Conservation (phyloP, 2,888 invertebrate genomes). For the Ellobium chinense region DNA sequence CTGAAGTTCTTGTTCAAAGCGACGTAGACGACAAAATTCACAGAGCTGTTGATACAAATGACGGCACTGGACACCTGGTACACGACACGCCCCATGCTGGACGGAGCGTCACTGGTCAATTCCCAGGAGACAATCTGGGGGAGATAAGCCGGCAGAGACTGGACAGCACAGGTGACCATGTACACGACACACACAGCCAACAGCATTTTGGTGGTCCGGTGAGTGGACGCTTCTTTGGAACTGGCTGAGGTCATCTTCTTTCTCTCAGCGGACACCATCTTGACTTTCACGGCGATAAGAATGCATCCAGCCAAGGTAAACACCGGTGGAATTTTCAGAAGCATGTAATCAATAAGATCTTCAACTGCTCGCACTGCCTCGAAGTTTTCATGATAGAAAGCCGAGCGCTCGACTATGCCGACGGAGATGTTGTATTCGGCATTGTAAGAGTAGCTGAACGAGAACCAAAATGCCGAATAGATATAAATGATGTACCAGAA, state of each 20-base stretch:
- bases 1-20: not conserved
- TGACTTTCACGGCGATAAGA: not conserved
- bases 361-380: not conserved
- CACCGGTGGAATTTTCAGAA: not conserved
- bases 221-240: not conserved
- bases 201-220: not conserved
- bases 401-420: not conserved
- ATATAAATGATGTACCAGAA: not conserved
- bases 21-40: not conserved
- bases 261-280: not conserved
- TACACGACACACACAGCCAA: not conserved
- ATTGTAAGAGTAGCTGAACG: not conserved
- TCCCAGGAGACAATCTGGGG: not conserved
- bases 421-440: not conserved
- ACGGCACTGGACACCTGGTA: not conserved
- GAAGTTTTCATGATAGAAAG: not conserved
- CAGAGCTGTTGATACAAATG: not conserved
- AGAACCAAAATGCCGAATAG: not conserved
- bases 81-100: not conserved
- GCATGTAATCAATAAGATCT: not conserved
- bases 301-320: not conserved
- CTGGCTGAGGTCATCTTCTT: not conserved
- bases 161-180: not conserved
- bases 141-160: not conserved
- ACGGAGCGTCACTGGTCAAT: not conserved